Conservation (phyloP, 2,797 vertebrate genomes). For the Acipenser ruthenus region DNA sequence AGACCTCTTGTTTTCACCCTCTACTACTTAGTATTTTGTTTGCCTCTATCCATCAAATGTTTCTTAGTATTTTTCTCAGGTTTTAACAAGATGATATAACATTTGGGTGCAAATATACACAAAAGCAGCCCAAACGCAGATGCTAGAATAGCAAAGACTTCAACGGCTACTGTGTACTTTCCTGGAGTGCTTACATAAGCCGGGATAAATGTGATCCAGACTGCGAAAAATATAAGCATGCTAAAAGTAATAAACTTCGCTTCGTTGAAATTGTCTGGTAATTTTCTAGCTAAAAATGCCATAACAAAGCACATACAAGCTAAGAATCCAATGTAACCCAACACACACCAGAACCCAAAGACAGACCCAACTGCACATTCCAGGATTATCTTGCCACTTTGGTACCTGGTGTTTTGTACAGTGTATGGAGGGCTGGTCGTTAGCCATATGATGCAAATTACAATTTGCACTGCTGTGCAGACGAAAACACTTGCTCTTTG, state of each 20-base stretch:
- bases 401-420: slow-evolving; percentile 36
- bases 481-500: slow-evolving; percentile 48
- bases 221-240: slow-evolving; percentile 61
- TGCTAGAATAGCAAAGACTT: slow-evolving; percentile 56
- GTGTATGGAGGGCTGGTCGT: slow-evolving; percentile 44
- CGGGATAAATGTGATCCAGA: slow-evolving; percentile 61
- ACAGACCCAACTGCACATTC: slow-evolving; percentile 54
- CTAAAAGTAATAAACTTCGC: slow-evolving; percentile 62
- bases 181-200: slow-evolving; percentile 57
- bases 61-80: slow-evolving; percentile 56
- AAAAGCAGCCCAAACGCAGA: slow-evolving; percentile 43
- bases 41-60: slow-evolving; percentile 42
- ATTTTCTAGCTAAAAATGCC: slow-evolving; percentile 53
- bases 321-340: slow-evolving; percentile 56
- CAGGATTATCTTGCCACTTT: slow-evolving; percentile 43
- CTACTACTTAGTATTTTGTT: neutral
- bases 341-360: slow-evolving; percentile 51
- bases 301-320: slow-evolving; percentile 51
- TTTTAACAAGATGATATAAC: slow-evolving; percentile 51
- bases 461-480: slow-evolving; percentile 46
- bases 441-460: slow-evolving; percentile 53
- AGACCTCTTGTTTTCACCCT: neutral
- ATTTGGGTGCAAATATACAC: slow-evolving; percentile 61
- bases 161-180: slow-evolving; percentile 56
- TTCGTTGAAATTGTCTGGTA: slow-evolving; percentile 60